Evolutionary conservation across 2,888 invertebrate genomes (phyloP), one percentile per base, ranked within the genome.

Genomic region (Quadriops clusia): DNA sequence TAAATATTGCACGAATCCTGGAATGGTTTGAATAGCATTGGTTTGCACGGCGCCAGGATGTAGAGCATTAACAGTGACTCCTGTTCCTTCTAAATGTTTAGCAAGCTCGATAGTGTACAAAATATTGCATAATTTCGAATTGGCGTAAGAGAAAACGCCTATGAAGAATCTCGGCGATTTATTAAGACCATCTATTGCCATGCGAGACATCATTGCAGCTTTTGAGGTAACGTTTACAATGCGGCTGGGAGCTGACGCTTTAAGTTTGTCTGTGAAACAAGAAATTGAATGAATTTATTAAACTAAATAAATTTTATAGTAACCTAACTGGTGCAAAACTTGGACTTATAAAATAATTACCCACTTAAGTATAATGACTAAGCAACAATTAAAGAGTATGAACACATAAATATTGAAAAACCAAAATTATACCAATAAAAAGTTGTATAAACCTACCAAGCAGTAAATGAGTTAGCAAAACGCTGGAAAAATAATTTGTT

Each of bases 391-490:
- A n/a, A n/a, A n/a, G n/a, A n/a, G n/a, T n/a, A n/a, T n/a, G n/a
- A n/a, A n/a, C n/a, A n/a, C n/a, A n/a, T n/a, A n/a, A n/a, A n/a
- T n/a, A n/a, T n/a, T n/a, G n/a, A n/a, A n/a, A n/a, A n/a, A n/a
- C n/a, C n/a, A n/a, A n/a, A n/a, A n/a, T n/a, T n/a, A n/a, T n/a
- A n/a, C n/a, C n/a, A n/a, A n/a, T n/a, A n/a, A n/a, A n/a, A n/a
- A n/a, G n/a, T n/a, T 5, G 9, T 12, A 28, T 29, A 11, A 10
- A 34, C 41, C 60, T 39, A 39, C 72, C 70, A 1, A 68, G 47
- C 1, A 83, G 53, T 1, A 83, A 63, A 36, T 74, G 60, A 0
- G 79, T 80, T 29, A 83, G 56, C 12, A 83, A 54, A 49, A 81
- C 63, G 8, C 25, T 13, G 2, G 29, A 17, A 15, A 36, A 11